Evolutionary conservation across 2,888 invertebrate species (phyloP).

Genomic region (Polyploca ridens): DNA sequence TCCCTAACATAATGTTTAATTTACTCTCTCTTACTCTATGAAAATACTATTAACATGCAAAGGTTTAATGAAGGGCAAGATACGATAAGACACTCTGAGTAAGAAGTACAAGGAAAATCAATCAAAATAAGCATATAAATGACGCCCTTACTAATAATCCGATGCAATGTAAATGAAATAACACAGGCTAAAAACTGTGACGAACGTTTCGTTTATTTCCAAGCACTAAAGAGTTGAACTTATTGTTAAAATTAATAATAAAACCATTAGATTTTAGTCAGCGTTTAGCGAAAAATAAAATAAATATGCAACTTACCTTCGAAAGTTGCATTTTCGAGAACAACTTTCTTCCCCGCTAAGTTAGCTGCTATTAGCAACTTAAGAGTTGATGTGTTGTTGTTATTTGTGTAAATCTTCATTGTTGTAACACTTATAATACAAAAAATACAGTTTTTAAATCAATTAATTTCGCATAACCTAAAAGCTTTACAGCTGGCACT

Average conservation of each 20-base stretch:
- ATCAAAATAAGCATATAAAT: background rate
- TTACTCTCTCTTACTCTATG: too few relatives aligned
- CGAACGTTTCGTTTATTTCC: background rate
- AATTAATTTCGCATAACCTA: slow-evolving; percentile 31
- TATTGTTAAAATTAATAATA: slow-evolving; percentile 2
- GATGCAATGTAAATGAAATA: background rate
- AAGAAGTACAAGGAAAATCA: background rate
- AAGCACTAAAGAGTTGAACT: background rate
- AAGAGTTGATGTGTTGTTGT: slow-evolving; percentile 90
- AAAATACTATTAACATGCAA: too few relatives aligned
- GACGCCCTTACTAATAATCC: background rate
- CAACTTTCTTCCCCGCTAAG: slow-evolving; percentile 84
- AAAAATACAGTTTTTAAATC: slow-evolving; percentile 13
- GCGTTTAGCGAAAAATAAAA: background rate
- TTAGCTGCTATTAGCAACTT: slow-evolving; percentile 90
- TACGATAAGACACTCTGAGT: background rate
- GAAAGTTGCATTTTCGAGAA: slow-evolving; percentile 83
- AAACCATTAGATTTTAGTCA: background rate
- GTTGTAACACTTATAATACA: slow-evolving; percentile 46
- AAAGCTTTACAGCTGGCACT: slow-evolving; percentile 25
- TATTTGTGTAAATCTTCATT: slow-evolving; percentile 90
- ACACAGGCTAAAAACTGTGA: background rate
- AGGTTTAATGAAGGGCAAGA: too few relatives aligned
- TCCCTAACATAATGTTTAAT: too few relatives aligned
- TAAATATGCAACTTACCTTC: slow-evolving; percentile 80